phyloP scores from a whole-genome alignment of 2,113 vertebrate species.

The Chaetodon trifascialis region DNA sequence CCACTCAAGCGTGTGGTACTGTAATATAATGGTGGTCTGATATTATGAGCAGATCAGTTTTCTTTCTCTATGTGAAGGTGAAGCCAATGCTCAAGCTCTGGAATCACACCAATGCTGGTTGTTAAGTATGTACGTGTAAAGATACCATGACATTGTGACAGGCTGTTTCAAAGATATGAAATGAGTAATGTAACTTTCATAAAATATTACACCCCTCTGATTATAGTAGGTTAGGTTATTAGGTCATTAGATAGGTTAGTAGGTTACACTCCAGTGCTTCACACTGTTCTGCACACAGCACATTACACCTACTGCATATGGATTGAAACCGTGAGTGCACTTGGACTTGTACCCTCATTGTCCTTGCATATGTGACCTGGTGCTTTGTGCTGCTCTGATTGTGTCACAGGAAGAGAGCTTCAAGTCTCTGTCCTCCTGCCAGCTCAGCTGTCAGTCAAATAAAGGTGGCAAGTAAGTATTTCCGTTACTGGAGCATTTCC shows the following conservation, averaged over 20 bases:
- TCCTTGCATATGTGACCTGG: background rate
- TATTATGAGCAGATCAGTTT: slow-evolving; percentile 14
- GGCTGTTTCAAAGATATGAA: background rate
- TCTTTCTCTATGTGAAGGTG: slow-evolving; percentile 1
- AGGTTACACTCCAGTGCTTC: background rate
- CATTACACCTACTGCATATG: background rate
- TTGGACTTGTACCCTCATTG: background rate
- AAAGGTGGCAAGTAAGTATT: no score
- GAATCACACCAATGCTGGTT: background rate
- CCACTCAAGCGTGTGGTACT: slow-evolving; percentile 37
- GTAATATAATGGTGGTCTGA: slow-evolving; percentile 15
- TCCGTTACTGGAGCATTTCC: no score
- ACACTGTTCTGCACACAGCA: background rate
- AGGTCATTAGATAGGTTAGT: no score
- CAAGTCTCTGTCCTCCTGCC: background rate
- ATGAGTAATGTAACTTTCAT: background rate
- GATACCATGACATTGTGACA: background rate
- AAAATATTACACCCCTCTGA: no score
- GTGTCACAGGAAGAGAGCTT: background rate
- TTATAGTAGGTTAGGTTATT: no score
- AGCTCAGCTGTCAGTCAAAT: background rate
- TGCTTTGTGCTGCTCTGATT: background rate
- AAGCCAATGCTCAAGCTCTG: background rate
- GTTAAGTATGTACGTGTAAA: background rate
- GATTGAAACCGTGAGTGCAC: background rate